Base-by-base conservation (phyloP, 2,888 invertebrate species). In the Acrocera orbiculus region DNA sequence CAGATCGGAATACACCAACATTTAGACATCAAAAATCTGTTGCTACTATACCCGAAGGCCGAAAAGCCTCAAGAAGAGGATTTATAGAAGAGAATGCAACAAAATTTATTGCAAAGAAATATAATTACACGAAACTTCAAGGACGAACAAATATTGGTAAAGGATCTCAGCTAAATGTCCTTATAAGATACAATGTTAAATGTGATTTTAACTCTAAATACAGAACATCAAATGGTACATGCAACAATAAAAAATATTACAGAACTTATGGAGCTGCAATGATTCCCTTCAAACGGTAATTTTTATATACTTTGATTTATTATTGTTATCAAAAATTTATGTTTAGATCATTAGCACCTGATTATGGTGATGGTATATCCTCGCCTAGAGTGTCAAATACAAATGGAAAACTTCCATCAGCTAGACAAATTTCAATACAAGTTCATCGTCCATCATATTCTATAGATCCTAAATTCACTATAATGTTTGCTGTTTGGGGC, bases 401-500 rank as follows among this genome's bases (percentile, higher is more conserved):
- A 0, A 73, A 72, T 0, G 51, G 53, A 0, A 45, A 53, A 0
- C 54, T 86, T 19, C 85, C 86, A 1, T 73, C 78, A 13, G 80
- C 86, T 0, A 66, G 83, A 11, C 69, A 74, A 46, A 71, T 86
- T 5, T 83, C 82, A 43, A 55, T 75, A 13, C 66, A 68, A 14
- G 73, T 85, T 1, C 82, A 82, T 54, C 65, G 78, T 1, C 73
- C 81, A 0, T 70, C 73, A 41, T 76, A 79, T 49, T 69, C 69
- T 23, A 72, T 73, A 30, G 82, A 85, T 55, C 70, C 75, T 1
- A 63, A 71, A 42, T 81, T 85, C 52, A 76, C 82, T 0, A 79
- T 82, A 1, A 79, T 87, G 77, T 53, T 86, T 39, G 85, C 86
- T 1, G 78, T 85, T 4, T 87, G 83, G 69, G 87, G 86, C 0